A percentile compares a stretch with the other conserved stretches of the same genome.
These are phyloP conservation scores for Lordiphosa collinella DNA, from an alignment of 1,140 invertebrate species.

Conservation along the genomic window DNA sequence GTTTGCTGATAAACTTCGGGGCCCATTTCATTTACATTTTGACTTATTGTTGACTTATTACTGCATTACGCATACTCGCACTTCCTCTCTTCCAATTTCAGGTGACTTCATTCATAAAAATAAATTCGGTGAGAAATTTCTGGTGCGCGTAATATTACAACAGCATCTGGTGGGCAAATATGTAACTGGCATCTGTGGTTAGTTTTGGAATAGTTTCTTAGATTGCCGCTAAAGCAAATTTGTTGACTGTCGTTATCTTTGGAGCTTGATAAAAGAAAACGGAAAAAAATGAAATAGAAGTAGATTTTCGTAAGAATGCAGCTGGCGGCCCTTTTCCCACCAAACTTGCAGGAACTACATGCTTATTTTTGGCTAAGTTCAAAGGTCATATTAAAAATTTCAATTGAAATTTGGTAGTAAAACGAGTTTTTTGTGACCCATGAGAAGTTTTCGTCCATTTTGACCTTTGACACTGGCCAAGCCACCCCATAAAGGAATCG, in stretches of 20 bases:
- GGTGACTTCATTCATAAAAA: constrained; percentile 70
- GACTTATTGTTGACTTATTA: constrained; percentile 61
- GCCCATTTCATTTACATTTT: constrained; percentile 22
- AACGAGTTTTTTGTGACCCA: constrained; percentile 67
- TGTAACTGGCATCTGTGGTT: constrained; percentile 14
- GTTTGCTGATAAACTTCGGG: constrained; percentile 40
- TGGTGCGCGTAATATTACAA: constrained; percentile 30
- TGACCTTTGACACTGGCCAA: constrained; percentile 67
- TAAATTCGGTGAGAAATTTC: constrained; percentile 41
- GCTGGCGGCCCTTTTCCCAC: constrained; percentile 49
- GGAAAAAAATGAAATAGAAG: neutral
- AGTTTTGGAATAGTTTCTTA: constrained; percentile 14
- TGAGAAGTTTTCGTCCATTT: constrained; percentile 73
- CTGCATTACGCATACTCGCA: constrained; percentile 78
- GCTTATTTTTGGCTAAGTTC: constrained; percentile 61
- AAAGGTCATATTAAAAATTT: constrained; percentile 62
- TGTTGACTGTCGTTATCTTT: constrained; percentile 3
- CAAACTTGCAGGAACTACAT: neutral
- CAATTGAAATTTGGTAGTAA: constrained; percentile 46
- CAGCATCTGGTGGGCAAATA: constrained; percentile 19
- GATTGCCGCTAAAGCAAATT: constrained; percentile 10
- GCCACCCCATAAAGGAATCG: constrained; percentile 43
- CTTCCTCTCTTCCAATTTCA: constrained; percentile 37
- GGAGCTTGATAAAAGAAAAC: neutral
- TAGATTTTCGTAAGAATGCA: constrained; percentile 38